Conservation (phyloP, 2,888 invertebrate genomes). For the Spatulosminthurus flaviceps region DNA sequence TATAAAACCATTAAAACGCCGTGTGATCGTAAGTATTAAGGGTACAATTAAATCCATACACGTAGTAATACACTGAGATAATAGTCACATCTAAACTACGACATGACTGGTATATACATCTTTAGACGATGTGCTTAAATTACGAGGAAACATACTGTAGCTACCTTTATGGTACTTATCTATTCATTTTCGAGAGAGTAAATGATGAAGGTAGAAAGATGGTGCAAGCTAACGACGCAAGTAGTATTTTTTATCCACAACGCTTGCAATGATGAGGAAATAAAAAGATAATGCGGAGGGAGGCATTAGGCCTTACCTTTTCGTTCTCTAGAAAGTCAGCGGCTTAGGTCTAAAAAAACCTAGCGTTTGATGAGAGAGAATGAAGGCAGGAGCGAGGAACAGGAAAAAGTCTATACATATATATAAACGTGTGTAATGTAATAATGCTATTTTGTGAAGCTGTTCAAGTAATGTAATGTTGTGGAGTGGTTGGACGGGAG, state of each 20-base stretch:
- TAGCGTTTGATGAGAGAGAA: not conserved
- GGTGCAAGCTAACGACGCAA: not conserved
- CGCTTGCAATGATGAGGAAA: slow-evolving; percentile 24
- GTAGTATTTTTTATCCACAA: not conserved
- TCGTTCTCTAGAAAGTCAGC: not conserved
- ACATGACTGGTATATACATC: no score
- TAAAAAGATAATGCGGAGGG: slow-evolving; percentile 5
- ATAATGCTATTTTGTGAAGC: slow-evolving; percentile 30
- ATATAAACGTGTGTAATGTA: slow-evolving; percentile 19
- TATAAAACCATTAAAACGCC: no score
- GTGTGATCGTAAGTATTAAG: no score
- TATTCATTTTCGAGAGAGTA: not conserved
- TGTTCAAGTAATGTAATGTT: slow-evolving; percentile 53
- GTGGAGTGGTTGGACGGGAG: slow-evolving; percentile 47
- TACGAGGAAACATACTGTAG: not conserved
- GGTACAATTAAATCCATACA: no score
- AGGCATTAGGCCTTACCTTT: not conserved
- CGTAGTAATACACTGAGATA: no score
- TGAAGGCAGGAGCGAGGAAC: not conserved
- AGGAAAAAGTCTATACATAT: not conserved
- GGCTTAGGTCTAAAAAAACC: not conserved
- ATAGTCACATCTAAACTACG: no score
- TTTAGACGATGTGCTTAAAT: not conserved
- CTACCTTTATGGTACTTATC: not conserved
- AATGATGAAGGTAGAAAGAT: not conserved